Base-by-base conservation (phyloP, 2,888 invertebrate genomes). In the Andrena trimmerana region DNA sequence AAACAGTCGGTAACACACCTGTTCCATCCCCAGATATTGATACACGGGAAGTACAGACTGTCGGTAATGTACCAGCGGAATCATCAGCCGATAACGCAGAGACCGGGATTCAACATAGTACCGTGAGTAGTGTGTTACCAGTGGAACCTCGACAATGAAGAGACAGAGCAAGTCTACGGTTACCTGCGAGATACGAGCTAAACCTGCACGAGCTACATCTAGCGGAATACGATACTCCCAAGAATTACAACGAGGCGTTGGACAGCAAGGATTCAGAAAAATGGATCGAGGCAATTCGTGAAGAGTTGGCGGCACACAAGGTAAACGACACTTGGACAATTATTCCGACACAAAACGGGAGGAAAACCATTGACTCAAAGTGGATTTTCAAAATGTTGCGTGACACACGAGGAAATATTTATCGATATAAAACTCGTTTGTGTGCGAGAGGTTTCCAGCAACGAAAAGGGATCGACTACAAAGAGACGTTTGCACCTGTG, bases 1-100 rank as follows among this genome's bases (percentile, higher is more conserved):
- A 33, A 33, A 33, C 8, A 33, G 33, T 8, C 8, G 33, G 33
- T 33, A 33, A 33, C 0, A 8, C 8, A 33, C 2, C 33, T 2
- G 8, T 33, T 33, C 2, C 8, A 33, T 33, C 33, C 2, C 0
- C 33, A 8, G 33, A 33, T 0, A 0, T 0, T 0, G 0, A 8
- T 0, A 33, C 2, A 2, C 33, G 8, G 33, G 33, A 33, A 7
- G 33, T 33, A 8, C 33, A 33, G 33, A 33, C 33, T 2, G 8
- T 33, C 33, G 8, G 33, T 8, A 33, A 8, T 33, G 33, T 8
- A 33, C 33, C 33, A 33, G 8, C 33, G 33, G 33, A 33, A 33
- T 33, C 33, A 8, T 33, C 8, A 33, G 8, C 8, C 33, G 8
- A 2, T 33, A 33, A 33, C 0, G 8, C 33, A 33, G 33, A 33